Conservation (phyloP, 1,140 invertebrate genomes). For the Drosophila ohnishii region DNA sequence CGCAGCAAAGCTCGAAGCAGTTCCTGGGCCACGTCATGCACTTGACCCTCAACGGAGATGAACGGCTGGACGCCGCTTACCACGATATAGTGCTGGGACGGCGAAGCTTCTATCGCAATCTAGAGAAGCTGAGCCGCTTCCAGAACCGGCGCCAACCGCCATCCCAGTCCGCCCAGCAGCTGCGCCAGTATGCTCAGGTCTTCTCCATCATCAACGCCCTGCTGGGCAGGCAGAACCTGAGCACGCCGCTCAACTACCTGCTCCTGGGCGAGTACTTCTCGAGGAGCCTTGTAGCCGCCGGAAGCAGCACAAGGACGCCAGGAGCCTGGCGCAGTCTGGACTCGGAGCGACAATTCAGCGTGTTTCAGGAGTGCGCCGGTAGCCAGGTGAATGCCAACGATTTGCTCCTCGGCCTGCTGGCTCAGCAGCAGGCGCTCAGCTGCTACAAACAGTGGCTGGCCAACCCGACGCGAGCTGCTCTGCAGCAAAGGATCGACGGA, state of each 20-base stretch:
- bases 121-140: conserved; percentile 69
- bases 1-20: conserved; percentile 60
- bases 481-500: conserved; percentile 41
- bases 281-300: conserved; percentile 61
- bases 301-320: conserved; percentile 62
- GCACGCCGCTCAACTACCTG: conserved; percentile 61
- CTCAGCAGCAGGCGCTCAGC: conserved; percentile 48
- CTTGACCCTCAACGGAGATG: conserved; percentile 66
- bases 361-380: conserved; percentile 49
- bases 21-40: conserved; percentile 69
- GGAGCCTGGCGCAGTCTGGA: conserved; percentile 79
- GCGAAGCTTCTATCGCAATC: conserved; percentile 71
- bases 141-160: conserved; percentile 29
- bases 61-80: conserved; percentile 59
- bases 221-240: conserved; percentile 56
- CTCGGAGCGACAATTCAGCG: conserved; percentile 60
- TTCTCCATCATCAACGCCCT: conserved; percentile 58
- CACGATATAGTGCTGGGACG: conserved; percentile 45
- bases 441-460: conserved; percentile 57
- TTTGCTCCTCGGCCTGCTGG: conserved; percentile 55
- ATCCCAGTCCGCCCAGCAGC: conserved; percentile 8
- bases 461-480: conserved; percentile 23
- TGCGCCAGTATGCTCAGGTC: conserved; percentile 51
- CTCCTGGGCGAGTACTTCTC: conserved; percentile 67
- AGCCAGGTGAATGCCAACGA: conserved; percentile 54